These are phyloP conservation scores for Jaculus jaculus DNA, from an alignment of 2,113 vertebrate species.

Conservation along the genomic window DNA sequence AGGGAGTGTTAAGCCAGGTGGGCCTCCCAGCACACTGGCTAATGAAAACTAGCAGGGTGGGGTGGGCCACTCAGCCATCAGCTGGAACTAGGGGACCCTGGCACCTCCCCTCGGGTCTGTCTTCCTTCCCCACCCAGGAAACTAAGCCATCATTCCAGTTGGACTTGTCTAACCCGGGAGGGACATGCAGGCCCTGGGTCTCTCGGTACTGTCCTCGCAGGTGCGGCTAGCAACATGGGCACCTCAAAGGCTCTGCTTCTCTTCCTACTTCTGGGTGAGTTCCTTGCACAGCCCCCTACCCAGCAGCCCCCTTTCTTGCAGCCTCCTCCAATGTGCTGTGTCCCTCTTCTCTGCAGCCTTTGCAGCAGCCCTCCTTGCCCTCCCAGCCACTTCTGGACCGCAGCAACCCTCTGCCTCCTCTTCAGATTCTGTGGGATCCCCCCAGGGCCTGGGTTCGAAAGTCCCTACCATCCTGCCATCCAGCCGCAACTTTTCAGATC, in stretches of 20 bases:
- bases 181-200: neutral
- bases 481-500: neutral
- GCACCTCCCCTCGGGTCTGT: slow-evolving; percentile 38
- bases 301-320: neutral
- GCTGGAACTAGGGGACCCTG: neutral
- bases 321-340: neutral
- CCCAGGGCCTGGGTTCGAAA: neutral
- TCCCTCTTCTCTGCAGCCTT: slow-evolving; percentile 44
- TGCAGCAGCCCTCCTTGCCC: neutral
- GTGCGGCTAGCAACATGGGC: slow-evolving; percentile 64
- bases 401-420: neutral
- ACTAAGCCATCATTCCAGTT: slow-evolving; percentile 73
- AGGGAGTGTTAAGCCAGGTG: neutral
- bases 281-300: neutral
- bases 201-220: neutral
- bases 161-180: slow-evolving; percentile 35
- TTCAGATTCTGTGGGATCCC: neutral
- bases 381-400: neutral
- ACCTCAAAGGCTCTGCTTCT: neutral
- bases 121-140: slow-evolving; percentile 72
- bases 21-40: neutral
- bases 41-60: slow-evolving; percentile 17
- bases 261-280: slow-evolving; percentile 76
- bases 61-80: neutral
- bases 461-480: neutral